phyloP scores from a whole-genome alignment of 37 sponge, comb jelly and placozoan genomes.

The Axinella damicornis region DNA sequence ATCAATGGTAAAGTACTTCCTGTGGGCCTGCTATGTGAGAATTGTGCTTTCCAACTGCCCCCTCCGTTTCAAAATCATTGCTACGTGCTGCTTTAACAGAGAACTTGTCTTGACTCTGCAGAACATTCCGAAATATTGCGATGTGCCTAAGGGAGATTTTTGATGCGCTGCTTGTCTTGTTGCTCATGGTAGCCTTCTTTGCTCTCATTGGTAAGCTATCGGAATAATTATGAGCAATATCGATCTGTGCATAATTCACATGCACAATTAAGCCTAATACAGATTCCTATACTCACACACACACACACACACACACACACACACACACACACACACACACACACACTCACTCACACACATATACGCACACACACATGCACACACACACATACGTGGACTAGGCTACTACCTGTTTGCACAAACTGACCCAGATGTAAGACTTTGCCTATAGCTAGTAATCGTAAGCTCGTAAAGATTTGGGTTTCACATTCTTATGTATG shows the following conservation, averaged over 20 bases:
- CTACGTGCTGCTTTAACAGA: no score
- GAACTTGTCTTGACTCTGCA: neutral
- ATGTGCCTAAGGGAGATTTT: conserved; percentile 58
- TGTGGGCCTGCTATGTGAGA: no score
- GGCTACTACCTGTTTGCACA: conserved; percentile 49
- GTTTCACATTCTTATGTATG: neutral
- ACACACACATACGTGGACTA: no score
- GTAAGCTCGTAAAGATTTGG: neutral
- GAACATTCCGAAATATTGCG: conserved; percentile 68
- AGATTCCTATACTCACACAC: no score
- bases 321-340: no score
- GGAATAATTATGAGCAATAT: neutral
- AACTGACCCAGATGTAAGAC: conserved; percentile 43
- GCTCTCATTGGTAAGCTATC: conserved; percentile 56
- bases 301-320: neutral
- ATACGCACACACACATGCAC: no score
- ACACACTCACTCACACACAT: no score
- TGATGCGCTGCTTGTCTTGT: conserved; percentile 67
- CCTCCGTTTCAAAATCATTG: neutral
- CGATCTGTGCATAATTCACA: no score
- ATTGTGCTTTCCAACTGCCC: no score
- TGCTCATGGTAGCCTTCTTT: conserved; percentile 62
- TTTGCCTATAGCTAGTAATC: neutral
- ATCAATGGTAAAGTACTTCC: no score
- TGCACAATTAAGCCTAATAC: no score